These are phyloP conservation scores for Cranoglanis bouderius DNA, from an alignment of 2,113 vertebrate species.

Conservation along the genomic window DNA sequence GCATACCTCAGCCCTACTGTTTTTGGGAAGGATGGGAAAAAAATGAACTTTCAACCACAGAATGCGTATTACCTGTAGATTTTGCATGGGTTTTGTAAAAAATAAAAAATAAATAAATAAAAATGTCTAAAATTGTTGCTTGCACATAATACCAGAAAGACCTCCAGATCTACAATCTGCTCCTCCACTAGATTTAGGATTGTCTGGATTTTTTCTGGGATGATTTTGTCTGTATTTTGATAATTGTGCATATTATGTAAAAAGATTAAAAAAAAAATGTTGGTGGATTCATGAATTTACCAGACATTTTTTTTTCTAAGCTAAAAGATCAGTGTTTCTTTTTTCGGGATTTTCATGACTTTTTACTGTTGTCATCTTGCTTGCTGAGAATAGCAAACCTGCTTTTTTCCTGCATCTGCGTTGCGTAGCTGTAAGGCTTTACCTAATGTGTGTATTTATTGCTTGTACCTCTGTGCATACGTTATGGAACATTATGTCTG, in stretches of 20 bases:
- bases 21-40: conserved; percentile 76
- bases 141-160: conserved; percentile 99
- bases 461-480: conserved; percentile 99
- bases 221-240: conserved; percentile 99
- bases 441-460: conserved; percentile 99
- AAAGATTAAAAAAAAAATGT: conserved; percentile 83
- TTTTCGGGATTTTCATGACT: conserved; percentile 95
- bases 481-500: conserved; percentile 99
- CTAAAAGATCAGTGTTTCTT: conserved; percentile 89
- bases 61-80: conserved; percentile 99
- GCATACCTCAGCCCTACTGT: conserved; percentile 99
- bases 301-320: conserved; percentile 97
- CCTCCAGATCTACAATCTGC: conserved; percentile 99
- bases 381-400: conserved; percentile 99
- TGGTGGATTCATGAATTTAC: conserved; percentile 99
- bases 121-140: conserved; percentile 99
- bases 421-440: conserved; percentile 99
- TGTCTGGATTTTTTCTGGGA: conserved; percentile 99
- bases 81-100: conserved; percentile 99
- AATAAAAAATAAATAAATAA: conserved; percentile 80
- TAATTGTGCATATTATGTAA: conserved; percentile 99
- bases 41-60: conserved; percentile 96
- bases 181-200: conserved; percentile 99
- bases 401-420: conserved; percentile 98
- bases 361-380: conserved; percentile 99